Evolutionary conservation across 2,113 vertebrate species (phyloP), one percentile per base, ranked within the genome.

Genomic region (Arizona elegans): DNA sequence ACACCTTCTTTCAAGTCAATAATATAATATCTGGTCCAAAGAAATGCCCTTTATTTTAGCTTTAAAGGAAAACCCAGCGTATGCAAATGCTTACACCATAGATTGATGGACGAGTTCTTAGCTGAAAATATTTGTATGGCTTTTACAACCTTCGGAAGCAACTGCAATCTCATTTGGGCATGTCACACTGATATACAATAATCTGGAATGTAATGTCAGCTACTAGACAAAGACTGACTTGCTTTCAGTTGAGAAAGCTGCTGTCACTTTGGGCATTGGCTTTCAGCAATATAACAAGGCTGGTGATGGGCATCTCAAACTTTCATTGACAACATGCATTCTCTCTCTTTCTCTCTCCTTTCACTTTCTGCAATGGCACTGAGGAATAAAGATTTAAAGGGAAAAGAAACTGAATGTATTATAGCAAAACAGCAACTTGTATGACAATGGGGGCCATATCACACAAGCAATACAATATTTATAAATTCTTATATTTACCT

Each of bases 41-140:
- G 6, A 24, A 92, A 43, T 55, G 47, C 59, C 86, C 92, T 95
- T 92, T 92, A 94, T 95, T 75, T 55, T 88, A 11, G 13, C 17
- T 29, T 6, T 1, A 86, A 6, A 33, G 23, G 21, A 17, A 29
- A 70, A 92, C 3, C 19, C 53, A 23, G 11, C 23, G 4, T 47
- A 55, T 47, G 11, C 26, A 55, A 92, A 56, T 90, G 86, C 0
- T 88, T 91, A 26, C 53, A 70, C 21, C 92, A 81, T 55, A 58
- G 38, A 55, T 87, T 56, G n/a, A 95, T 89, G 90, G 21, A 93
- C 92, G n/a, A 96, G 87, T 93, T 95, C 86, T 56, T 92, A 93
- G 85, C 19, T 23, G 5, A 91, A 94, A 91, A 43, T 87, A 93
- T 95, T 95, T 95, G 56, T 19, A 94, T 94, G 94, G 12, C 33